phyloP scores from a whole-genome alignment of 1,140 invertebrate genomes.

The Macrobrachium nipponense region DNA sequence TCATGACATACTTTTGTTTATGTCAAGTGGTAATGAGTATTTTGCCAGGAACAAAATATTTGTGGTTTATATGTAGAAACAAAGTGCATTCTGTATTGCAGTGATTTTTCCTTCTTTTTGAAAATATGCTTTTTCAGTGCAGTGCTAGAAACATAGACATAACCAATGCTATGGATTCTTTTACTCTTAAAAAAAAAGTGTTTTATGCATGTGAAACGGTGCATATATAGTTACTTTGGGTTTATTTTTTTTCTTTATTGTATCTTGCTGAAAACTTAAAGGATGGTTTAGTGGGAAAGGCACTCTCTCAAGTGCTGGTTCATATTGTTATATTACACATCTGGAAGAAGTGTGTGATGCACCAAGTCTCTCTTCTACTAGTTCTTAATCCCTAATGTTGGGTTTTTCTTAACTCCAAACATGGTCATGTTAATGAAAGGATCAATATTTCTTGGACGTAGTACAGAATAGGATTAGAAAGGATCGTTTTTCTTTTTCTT shows the following conservation, averaged over 20 bases:
- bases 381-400: constrained; percentile 13
- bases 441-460: constrained; percentile 49
- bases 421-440: no score
- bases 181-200: constrained; percentile 35
- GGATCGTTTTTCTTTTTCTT: constrained; percentile 25
- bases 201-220: constrained; percentile 46
- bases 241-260: constrained; percentile 45
- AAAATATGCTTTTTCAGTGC: constrained; percentile 43
- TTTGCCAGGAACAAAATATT: constrained; percentile 52
- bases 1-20: constrained; percentile 9
- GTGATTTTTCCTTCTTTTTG: constrained; percentile 46
- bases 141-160: constrained; percentile 61
- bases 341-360: constrained; percentile 44
- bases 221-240: constrained; percentile 53
- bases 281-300: constrained; percentile 38
- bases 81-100: constrained; percentile 43
- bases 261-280: constrained; percentile 39
- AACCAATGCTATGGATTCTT: constrained; percentile 58
- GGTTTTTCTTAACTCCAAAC: no score
- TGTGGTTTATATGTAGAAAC: constrained; percentile 52
- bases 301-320: no score
- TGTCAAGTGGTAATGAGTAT: constrained; percentile 40
- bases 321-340: constrained; percentile 2
- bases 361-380: constrained; percentile 51
- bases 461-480: constrained; percentile 54